Percentiles rank a stretch among this genome's conserved stretches.
Evolutionary conservation across 2,888 invertebrate genomes (phyloP).

Genomic region (Anoplius nigerrimus): DNA sequence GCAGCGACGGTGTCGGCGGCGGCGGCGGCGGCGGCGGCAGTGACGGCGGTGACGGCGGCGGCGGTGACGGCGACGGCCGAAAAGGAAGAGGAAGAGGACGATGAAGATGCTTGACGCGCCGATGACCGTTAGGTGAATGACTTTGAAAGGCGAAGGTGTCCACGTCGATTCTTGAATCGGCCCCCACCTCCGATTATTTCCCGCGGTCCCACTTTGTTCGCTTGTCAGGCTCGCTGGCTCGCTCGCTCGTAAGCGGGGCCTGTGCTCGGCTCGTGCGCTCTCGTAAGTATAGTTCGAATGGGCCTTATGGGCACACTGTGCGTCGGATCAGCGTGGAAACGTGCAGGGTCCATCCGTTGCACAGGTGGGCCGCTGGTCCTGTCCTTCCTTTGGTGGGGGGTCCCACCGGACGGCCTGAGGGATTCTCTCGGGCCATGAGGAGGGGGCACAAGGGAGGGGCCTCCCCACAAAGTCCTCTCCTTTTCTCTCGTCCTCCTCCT

Average conservation of each 20-base stretch:
- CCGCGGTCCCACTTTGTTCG: slow-evolving; percentile 50
- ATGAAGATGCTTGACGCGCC: slow-evolving; percentile 61
- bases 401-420: slow-evolving; percentile 48
- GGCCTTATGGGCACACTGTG: slow-evolving; percentile 64
- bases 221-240: slow-evolving; percentile 32
- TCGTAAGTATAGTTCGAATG: slow-evolving; percentile 60
- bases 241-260: slow-evolving; percentile 10
- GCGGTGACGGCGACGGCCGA: slow-evolving; percentile 13
- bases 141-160: slow-evolving; percentile 66
- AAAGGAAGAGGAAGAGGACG: slow-evolving; percentile 38
- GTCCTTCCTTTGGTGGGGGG: slow-evolving; percentile 50
- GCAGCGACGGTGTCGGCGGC: background rate
- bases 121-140: slow-evolving; percentile 72
- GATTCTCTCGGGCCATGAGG: slow-evolving; percentile 43
- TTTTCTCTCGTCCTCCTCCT: slow-evolving; percentile 28
- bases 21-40: slow-evolving; percentile 2
- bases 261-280: slow-evolving; percentile 46
- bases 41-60: background rate
- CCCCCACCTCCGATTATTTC: slow-evolving; percentile 58
- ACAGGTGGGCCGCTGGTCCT: slow-evolving; percentile 66
- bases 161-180: slow-evolving; percentile 64
- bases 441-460: slow-evolving; percentile 64
- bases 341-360: slow-evolving; percentile 66
- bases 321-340: slow-evolving; percentile 64
- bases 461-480: slow-evolving; percentile 47